phyloP scores from a whole-genome alignment of 2,797 vertebrate genomes.

The Clamator glandarius region DNA sequence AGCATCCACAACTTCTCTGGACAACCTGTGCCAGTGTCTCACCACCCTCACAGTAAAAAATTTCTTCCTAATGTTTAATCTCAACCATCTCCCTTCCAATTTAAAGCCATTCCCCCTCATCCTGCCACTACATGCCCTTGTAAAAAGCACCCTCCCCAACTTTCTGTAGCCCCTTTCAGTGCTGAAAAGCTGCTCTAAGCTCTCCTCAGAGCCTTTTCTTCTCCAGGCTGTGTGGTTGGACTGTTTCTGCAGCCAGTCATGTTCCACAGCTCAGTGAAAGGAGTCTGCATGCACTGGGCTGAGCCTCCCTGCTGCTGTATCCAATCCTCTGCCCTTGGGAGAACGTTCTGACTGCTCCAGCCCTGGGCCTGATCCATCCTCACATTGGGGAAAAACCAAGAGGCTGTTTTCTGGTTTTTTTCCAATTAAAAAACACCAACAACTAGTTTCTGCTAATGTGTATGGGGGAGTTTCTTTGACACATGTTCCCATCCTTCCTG shows the following conservation, averaged over 20 bases:
- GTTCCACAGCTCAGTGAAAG: rapidly evolving
- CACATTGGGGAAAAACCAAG: neutral
- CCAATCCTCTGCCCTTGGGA: rapidly evolving
- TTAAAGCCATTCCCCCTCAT: no score
- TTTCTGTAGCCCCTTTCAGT: no score
- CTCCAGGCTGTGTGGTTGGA: neutral
- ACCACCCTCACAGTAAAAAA: no score
- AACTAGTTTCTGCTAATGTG: neutral
- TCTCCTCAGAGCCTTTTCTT: no score
- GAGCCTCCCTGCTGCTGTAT: neutral
- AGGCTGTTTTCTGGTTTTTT: neutral
- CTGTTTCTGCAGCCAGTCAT: neutral
- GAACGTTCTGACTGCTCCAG: neutral
- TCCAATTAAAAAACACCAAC: neutral
- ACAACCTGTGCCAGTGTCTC: no score
- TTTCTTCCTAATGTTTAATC: no score
- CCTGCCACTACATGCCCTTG: no score
- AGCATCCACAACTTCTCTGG: no score
- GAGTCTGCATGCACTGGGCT: neutral
- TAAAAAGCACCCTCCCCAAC: no score
- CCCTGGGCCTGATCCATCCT: neutral
- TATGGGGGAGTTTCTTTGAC: neutral
- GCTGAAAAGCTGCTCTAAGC: no score
- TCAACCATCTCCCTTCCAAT: no score
- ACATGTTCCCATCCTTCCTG: neutral